A percentile compares a stretch with the other conserved stretches of the same genome.
These are phyloP conservation scores for Heliconius eleuchia DNA, from an alignment of 1,140 invertebrate genomes.

Conservation along the genomic window DNA sequence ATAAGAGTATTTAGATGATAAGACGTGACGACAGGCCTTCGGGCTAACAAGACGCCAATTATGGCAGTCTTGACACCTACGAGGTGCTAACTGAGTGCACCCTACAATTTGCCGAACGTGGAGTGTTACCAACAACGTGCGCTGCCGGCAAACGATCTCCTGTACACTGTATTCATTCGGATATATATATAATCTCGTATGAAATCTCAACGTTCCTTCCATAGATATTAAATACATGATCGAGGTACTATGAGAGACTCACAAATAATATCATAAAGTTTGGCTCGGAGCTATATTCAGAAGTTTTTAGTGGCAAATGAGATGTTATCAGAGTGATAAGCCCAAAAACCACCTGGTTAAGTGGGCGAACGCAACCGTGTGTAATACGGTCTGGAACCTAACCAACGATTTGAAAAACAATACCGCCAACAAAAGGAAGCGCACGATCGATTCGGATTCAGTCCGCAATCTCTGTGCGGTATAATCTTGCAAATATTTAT, in stretches of 20 bases:
- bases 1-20: constrained; percentile 76
- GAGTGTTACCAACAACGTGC: constrained; percentile 44
- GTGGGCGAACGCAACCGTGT: constrained; percentile 66
- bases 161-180: constrained; percentile 47
- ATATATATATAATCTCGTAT: constrained; percentile 31
- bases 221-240: not conserved
- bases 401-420: constrained; percentile 63
- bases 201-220: not conserved
- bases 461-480: constrained; percentile 62
- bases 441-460: constrained; percentile 66
- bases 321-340: constrained; percentile 45
- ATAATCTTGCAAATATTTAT: constrained; percentile 81
- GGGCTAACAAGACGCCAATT: constrained; percentile 68
- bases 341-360: constrained; percentile 43
- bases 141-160: constrained; percentile 55
- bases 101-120: constrained; percentile 74
- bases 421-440: constrained; percentile 63
- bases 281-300: constrained; percentile 23
- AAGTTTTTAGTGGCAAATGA: constrained; percentile 43
- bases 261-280: not conserved
- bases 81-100: constrained; percentile 74
- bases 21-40: constrained; percentile 76
- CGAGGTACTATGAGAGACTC: not conserved
- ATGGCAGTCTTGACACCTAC: constrained; percentile 78
- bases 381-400: constrained; percentile 62